phyloP scores from a whole-genome alignment of 35 echinoderm and acorn worm species.

The Ophioderma brevispina region DNA sequence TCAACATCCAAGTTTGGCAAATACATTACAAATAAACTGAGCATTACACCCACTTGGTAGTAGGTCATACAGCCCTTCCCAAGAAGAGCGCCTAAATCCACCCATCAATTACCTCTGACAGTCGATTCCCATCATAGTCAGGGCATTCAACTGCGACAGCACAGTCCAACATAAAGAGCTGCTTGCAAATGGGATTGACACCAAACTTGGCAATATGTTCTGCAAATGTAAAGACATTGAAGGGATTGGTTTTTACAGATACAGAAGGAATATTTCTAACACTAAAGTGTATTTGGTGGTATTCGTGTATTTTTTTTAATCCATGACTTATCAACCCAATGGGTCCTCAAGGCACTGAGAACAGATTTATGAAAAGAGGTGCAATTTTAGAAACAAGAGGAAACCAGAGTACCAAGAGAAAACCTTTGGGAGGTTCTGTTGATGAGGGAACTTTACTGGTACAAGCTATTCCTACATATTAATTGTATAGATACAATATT shows the following conservation, averaged over 20 bases:
- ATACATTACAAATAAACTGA: neutral
- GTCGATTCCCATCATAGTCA: constrained; percentile 57
- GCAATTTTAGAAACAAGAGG: too few relatives aligned
- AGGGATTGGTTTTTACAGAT: neutral
- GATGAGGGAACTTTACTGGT: too few relatives aligned
- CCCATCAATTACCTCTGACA: constrained; percentile 57
- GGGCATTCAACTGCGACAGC: constrained; percentile 74
- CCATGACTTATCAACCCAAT: neutral
- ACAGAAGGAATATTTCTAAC: neutral
- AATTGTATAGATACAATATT: too few relatives aligned
- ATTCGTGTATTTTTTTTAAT: neutral
- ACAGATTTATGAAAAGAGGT: neutral
- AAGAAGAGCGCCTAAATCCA: neutral
- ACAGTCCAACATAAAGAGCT: constrained; percentile 69
- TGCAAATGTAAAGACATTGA: neutral
- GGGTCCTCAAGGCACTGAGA: too few relatives aligned
- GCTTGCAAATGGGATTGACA: constrained; percentile 67
- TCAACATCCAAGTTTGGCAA: too few relatives aligned
- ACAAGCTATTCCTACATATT: too few relatives aligned
- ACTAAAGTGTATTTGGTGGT: neutral
- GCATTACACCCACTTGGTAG: neutral
- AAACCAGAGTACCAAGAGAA: too few relatives aligned
- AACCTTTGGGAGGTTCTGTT: too few relatives aligned
- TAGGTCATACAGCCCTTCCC: neutral
- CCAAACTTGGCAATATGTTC: constrained; percentile 10